Evolutionary conservation across 2,888 invertebrate genomes (phyloP), one percentile per base, ranked within the genome.

Genomic region (Teleogryllus oceanicus): DNA sequence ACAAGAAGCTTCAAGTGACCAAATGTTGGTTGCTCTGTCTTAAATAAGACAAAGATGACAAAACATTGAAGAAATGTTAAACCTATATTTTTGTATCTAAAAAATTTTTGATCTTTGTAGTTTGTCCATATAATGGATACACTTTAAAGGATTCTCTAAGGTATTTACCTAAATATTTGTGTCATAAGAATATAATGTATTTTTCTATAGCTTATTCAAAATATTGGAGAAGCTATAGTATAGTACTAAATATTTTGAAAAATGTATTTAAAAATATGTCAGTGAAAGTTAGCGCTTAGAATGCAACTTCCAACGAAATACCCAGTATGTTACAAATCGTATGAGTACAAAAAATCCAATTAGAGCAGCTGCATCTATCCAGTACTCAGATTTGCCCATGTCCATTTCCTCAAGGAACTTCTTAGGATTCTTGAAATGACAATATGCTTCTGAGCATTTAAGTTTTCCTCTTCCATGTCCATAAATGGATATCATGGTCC

Each of bases 381-480:
- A 94, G 86, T 88, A 87, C 75, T 85, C 84, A 4, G 87, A 80
- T 74, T 84, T 92, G 82, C 93, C 92, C 94, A 95, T 94, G 8
- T 94, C 92, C 92, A 95, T 93, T 86, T 95, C 93, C 83, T 94
- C 92, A 79, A 98, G 89, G 85, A 98, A 95, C 85, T 94, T 93
- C 83, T 91, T 90, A 11, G 96, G 95, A 84, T 92, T 91, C 84
- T 93, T 92, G 87, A 92, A 95, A 85, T 95, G 94, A 88, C 96
- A 96, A 87, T 94, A 96, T 0, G 84, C 85, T 82, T 87, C 86
- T 16, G 87, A 86, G 83, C 90, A 90, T 80, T 87, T 86, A 77
- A 90, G 85, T 12, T 87, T 85, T 49, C 86, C 87, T 13, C 89
- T 83, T 82, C 88, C 87, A 81, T 87, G 86, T 0, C 89, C 88